Percentiles rank a stretch among this genome's conserved stretches.
These are phyloP conservation scores for Nudaria mundana DNA, from an alignment of 2,888 invertebrate genomes.

Conservation along the genomic window DNA sequence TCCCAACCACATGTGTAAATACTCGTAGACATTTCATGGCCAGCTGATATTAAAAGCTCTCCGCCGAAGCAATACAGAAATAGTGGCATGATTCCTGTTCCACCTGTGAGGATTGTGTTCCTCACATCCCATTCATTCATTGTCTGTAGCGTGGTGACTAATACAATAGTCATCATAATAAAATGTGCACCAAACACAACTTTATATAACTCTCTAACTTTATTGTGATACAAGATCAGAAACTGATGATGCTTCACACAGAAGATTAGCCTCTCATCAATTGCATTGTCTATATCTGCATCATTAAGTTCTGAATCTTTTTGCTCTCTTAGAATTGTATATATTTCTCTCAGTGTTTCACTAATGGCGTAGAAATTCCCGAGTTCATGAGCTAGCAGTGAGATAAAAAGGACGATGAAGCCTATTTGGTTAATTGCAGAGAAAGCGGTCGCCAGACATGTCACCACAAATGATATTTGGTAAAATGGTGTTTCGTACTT, in stretches of 20 bases:
- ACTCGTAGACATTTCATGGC: constrained; percentile 40
- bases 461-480: constrained; percentile 47
- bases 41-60: constrained; percentile 49
- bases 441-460: constrained; percentile 43
- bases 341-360: constrained; percentile 42
- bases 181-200: constrained; percentile 53
- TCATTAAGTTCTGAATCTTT: constrained; percentile 4
- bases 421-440: constrained; percentile 59
- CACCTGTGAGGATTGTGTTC: constrained; percentile 50
- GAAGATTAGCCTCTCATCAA: constrained; percentile 42
- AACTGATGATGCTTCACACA: constrained; percentile 56
- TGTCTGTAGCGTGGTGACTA: constrained; percentile 57
- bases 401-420: constrained; percentile 54
- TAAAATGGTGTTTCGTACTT: constrained; percentile 54
- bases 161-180: constrained; percentile 50
- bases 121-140: constrained; percentile 50
- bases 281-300: constrained; percentile 12
- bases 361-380: constrained; percentile 54
- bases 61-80: constrained; percentile 61
- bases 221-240: constrained; percentile 41
- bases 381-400: constrained; percentile 48
- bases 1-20: constrained; percentile 55
- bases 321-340: constrained; percentile 20
- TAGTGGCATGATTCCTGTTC: constrained; percentile 50
- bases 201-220: constrained; percentile 44